Evolutionary conservation across 2,888 invertebrate species (phyloP).

Genomic region (Drosophila differens): DNA sequence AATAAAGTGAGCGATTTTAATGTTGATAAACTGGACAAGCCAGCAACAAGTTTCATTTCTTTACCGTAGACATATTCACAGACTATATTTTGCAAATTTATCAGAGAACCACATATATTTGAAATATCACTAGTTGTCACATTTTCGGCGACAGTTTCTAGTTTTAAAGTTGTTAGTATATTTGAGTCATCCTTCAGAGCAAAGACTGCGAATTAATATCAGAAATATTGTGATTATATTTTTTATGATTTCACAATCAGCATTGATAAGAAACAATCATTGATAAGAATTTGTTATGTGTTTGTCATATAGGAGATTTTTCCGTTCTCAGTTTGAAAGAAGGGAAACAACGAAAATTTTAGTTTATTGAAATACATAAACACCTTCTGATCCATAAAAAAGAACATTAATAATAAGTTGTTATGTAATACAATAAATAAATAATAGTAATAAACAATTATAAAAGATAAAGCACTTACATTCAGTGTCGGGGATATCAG

Average conservation of each 20-base stretch:
- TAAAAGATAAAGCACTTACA: constrained; percentile 17
- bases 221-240: neutral
- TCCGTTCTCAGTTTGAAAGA: no score
- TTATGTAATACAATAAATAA: neutral
- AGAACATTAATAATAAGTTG: neutral
- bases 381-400: neutral
- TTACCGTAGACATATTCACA: constrained; percentile 3
- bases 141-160: constrained; percentile 16
- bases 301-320: no score
- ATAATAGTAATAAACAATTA: neutral
- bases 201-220: constrained; percentile 6
- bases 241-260: neutral
- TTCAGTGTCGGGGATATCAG: constrained; percentile 2
- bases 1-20: constrained; percentile 23
- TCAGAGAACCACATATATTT: constrained; percentile 10
- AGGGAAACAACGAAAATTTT: no score
- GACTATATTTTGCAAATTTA: constrained; percentile 11
- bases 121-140: constrained; percentile 8
- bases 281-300: no score
- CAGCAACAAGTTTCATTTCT: constrained; percentile 4
- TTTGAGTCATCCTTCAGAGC: constrained; percentile 9
- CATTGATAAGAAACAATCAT: neutral
- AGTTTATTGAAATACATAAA: no score
- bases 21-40: constrained; percentile 1
- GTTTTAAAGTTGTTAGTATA: constrained; percentile 25